Percentiles rank a stretch among this genome's conserved stretches.
Evolutionary conservation across 53 echinoderm and acorn worm species (phyloP).

Genomic region (Astropecten irregularis): DNA sequence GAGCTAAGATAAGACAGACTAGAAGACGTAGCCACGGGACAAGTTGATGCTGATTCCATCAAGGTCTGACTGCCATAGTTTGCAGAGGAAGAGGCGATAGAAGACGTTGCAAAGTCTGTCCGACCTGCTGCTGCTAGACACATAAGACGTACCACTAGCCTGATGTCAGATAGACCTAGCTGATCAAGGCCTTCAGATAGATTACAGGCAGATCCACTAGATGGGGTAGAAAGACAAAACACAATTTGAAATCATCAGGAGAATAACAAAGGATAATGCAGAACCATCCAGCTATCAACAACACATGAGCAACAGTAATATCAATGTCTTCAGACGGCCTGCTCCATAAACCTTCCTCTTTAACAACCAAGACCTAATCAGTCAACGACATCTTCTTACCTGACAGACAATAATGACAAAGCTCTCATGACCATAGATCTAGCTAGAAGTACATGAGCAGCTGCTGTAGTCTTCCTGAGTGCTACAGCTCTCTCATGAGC

Average conservation of each 20-base stretch:
- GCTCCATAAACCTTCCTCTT: no score
- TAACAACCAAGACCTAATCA: no score
- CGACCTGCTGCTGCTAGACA: conserved; percentile 96
- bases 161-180: conserved; percentile 90
- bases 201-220: conserved; percentile 94
- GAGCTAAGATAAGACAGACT: conserved; percentile 92
- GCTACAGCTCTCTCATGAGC: conserved; percentile 90
- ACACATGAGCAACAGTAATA: neutral
- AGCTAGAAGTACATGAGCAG: conserved; percentile 88
- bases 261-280: no score
- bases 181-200: conserved; percentile 90
- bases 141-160: conserved; percentile 94
- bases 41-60: conserved; percentile 10
- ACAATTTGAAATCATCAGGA: no score
- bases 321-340: no score
- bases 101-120: conserved; percentile 79
- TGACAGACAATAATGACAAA: conserved; percentile 93
- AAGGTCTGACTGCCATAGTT: conserved; percentile 10
- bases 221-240: no score
- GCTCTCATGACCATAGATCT: conserved; percentile 98
- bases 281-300: neutral
- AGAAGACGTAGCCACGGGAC: conserved; percentile 53
- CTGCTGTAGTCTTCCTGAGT: conserved; percentile 84
- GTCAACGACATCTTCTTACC: no score
- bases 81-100: conserved; percentile 42